phyloP scores from a whole-genome alignment of 2,797 vertebrate genomes.

The Syncerus caffer region DNA sequence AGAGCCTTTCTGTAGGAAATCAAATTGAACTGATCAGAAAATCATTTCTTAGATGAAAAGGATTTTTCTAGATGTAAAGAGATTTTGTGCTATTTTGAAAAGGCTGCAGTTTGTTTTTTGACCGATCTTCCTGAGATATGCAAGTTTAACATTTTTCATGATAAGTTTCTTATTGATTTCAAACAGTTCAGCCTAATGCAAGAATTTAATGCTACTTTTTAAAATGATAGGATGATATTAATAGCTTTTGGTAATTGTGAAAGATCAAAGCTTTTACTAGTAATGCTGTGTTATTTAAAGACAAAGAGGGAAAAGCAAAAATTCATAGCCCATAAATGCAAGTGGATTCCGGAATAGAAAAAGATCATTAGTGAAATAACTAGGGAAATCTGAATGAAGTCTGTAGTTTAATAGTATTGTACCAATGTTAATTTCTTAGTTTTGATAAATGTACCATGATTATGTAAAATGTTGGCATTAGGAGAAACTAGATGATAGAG shows the following conservation, averaged over 20 bases:
- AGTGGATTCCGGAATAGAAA: not conserved
- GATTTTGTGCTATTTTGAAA: not conserved
- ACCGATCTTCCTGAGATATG: not conserved
- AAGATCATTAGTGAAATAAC: not conserved
- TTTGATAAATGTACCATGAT: not conserved
- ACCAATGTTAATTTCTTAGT: not conserved
- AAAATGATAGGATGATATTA: not conserved
- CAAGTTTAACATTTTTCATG: slow-evolving; percentile 7
- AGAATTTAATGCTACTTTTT: not conserved
- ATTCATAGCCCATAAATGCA: not conserved
- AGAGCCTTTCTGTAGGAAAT: slow-evolving; percentile 25
- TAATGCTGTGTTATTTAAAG: slow-evolving; percentile 30
- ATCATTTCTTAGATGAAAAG: slow-evolving; percentile 40
- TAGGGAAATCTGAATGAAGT: slow-evolving; percentile 6
- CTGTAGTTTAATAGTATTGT: not conserved
- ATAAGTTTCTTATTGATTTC: not conserved
- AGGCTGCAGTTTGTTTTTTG: not conserved
- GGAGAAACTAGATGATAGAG: not conserved
- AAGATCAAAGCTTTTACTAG: slow-evolving; percentile 11
- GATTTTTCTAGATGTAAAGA: slow-evolving; percentile 41
- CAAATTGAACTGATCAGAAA: slow-evolving; percentile 42
- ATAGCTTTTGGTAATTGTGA: not conserved
- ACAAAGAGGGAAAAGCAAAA: not conserved
- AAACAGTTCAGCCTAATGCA: not conserved
- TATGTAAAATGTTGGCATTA: slow-evolving; percentile 33